Conservation (phyloP, 1,140 invertebrate genomes). For the Drosophila tristis region DNA sequence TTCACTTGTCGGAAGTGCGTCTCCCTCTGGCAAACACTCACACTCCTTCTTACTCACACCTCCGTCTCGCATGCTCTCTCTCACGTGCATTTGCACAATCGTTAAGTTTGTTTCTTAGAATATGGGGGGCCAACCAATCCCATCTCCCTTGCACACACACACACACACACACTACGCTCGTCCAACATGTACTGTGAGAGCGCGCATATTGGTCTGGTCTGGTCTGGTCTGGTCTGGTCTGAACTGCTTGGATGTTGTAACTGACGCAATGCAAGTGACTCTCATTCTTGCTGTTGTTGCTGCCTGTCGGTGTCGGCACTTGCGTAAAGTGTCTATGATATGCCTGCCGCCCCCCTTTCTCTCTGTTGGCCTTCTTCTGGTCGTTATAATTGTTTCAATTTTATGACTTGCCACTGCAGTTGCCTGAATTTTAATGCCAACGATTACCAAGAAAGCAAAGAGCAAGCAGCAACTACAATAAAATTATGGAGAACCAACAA, state of each 20-base stretch:
- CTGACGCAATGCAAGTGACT: constrained; percentile 60
- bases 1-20: constrained; percentile 76
- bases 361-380: constrained; percentile 13
- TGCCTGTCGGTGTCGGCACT: constrained; percentile 59
- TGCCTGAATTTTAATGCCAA: constrained; percentile 73
- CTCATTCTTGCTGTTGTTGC: constrained; percentile 27
- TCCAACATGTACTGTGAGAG: constrained; percentile 22
- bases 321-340: constrained; percentile 70
- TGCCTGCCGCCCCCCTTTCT: constrained; percentile 4
- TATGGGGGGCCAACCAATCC: constrained; percentile 17
- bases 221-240: constrained; percentile 18
- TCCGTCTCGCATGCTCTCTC: constrained; percentile 10
- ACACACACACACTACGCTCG: neutral
- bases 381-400: constrained; percentile 63
- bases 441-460: constrained; percentile 61
- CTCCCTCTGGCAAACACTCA: neutral
- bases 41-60: constrained; percentile 1
- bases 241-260: constrained; percentile 18
- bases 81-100: constrained; percentile 74
- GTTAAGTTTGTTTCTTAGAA: constrained; percentile 60
- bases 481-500: no score
- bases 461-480: constrained; percentile 1
- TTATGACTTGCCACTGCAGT: constrained; percentile 75
- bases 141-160: constrained; percentile 10
- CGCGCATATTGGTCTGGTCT: constrained; percentile 40